These are phyloP conservation scores for Ceratina calcarata DNA, from an alignment of 1,140 invertebrate species.

Conservation along the genomic window DNA sequence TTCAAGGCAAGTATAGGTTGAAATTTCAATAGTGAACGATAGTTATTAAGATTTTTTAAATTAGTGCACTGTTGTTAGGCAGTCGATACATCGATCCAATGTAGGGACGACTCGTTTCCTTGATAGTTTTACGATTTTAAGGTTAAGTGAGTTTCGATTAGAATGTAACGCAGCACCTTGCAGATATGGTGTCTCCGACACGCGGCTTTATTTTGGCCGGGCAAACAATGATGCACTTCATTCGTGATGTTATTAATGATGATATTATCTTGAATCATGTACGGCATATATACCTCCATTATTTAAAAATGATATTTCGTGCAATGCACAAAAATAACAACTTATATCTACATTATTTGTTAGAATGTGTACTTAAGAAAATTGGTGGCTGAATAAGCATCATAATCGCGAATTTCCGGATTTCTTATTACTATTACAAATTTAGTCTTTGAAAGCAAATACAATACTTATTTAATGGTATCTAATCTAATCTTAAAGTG, in stretches of 20 bases:
- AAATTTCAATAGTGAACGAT: slow-evolving; percentile 44
- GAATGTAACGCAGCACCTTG: slow-evolving; percentile 63
- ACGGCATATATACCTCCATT: neutral
- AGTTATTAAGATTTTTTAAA: neutral
- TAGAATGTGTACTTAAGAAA: slow-evolving; percentile 9
- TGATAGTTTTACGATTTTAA: slow-evolving; percentile 61
- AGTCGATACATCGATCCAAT: neutral
- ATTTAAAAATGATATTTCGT: neutral
- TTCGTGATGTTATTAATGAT: neutral
- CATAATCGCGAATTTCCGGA: neutral
- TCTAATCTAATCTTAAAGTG: neutral
- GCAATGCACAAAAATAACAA: neutral
- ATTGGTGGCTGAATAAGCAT: slow-evolving; percentile 1
- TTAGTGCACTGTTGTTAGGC: neutral
- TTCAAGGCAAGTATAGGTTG: slow-evolving; percentile 76
- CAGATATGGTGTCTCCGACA: slow-evolving; percentile 61
- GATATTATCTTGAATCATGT: neutral
- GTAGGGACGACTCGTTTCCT: neutral
- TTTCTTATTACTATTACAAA: neutral
- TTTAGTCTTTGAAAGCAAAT: neutral
- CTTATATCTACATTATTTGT: neutral
- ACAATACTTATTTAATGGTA: neutral
- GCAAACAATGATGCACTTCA: slow-evolving; percentile 6
- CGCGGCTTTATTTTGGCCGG: slow-evolving; percentile 71
- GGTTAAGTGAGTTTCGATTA: slow-evolving; percentile 70